phyloP scores from a whole-genome alignment of 2,797 vertebrate species.

The Halcyon smyrnensis region DNA sequence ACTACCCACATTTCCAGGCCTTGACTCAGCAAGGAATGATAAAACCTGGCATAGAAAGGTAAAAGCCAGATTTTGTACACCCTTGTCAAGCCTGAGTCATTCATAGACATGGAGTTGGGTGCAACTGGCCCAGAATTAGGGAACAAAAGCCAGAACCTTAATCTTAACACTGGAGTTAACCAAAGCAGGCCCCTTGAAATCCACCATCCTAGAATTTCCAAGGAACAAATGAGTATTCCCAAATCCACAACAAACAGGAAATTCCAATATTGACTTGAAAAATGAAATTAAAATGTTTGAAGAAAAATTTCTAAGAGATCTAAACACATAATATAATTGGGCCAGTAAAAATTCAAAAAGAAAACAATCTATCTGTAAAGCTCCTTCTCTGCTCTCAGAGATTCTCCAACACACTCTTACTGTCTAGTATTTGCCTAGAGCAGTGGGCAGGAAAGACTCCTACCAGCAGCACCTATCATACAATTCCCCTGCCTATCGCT shows the following conservation, averaged over 20 bases:
- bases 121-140: not conserved
- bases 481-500: not conserved
- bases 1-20: accelerated
- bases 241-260: not conserved
- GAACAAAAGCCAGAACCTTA: not conserved
- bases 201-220: not conserved
- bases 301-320: accelerated
- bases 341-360: not conserved
- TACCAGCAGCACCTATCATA: not conserved
- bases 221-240: not conserved
- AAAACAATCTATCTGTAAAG: not conserved
- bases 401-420: not conserved
- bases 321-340: not conserved
- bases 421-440: not conserved
- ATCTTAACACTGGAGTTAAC: not conserved
- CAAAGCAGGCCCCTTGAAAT: not conserved
- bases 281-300: not conserved
- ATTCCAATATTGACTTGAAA: not conserved
- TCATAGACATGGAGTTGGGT: not conserved
- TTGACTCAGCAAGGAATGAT: not conserved
- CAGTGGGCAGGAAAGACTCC: not conserved
- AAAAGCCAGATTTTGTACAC: not conserved
- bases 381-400: not conserved
- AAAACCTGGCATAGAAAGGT: not conserved
- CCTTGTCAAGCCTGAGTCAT: not conserved